These are phyloP conservation scores for Enhydra lutris DNA, from an alignment of 2,113 vertebrate genomes.

Conservation along the genomic window DNA sequence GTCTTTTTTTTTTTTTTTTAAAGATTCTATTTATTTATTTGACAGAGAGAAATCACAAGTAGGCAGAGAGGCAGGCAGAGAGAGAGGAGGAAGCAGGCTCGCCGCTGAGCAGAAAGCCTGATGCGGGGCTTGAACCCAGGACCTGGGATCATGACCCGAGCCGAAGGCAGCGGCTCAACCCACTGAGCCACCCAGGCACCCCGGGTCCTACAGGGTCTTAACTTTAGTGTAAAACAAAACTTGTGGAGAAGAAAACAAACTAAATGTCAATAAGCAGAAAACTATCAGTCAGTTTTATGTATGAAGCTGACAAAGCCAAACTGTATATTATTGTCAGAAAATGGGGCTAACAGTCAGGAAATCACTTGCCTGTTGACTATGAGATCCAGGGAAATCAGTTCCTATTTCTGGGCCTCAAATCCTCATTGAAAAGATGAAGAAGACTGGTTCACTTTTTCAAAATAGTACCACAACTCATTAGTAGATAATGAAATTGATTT, in stretches of 20 bases:
- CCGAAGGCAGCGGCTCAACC: too few species aligned
- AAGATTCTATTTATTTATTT: too few species aligned
- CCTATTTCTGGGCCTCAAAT: not conserved
- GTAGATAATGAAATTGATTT: not conserved
- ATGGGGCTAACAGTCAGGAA: not conserved
- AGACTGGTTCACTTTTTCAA: not conserved
- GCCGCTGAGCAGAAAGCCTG: too few species aligned
- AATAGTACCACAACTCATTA: not conserved
- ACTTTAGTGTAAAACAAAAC: conserved; percentile 32
- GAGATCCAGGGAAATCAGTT: not conserved
- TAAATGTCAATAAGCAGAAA: conserved; percentile 41
- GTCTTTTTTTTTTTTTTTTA: too few species aligned
- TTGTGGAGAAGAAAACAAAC: conserved; percentile 30
- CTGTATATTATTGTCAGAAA: not conserved
- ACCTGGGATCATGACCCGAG: too few species aligned
- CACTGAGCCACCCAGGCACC: too few species aligned
- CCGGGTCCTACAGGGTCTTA: not conserved
- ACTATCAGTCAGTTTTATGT: conserved; percentile 20
- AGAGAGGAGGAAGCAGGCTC: too few species aligned
- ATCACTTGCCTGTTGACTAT: not conserved
- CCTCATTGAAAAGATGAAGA: not conserved
- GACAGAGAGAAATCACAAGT: too few species aligned
- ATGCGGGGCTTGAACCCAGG: too few species aligned
- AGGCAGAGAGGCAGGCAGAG: too few species aligned
- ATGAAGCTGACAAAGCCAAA: conserved; percentile 10